Conservation (phyloP, 2,113 vertebrate genomes). For the Rhagologus leucostigma region DNA sequence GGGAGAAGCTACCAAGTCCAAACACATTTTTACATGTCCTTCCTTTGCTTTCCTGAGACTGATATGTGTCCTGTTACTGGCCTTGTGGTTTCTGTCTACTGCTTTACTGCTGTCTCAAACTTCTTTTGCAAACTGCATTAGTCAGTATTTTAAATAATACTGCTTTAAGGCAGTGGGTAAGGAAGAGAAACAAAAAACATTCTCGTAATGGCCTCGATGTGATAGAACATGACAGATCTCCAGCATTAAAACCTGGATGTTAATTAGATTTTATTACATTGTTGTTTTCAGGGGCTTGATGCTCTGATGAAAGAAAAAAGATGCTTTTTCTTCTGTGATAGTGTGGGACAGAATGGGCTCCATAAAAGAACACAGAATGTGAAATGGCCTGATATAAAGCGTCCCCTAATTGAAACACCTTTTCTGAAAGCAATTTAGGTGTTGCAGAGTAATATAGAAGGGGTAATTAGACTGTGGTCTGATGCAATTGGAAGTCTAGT, state of each 20-base stretch:
- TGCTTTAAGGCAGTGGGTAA: neutral
- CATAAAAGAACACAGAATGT: neutral
- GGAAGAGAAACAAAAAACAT: neutral
- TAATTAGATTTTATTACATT: constrained; percentile 34
- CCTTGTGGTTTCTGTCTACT: neutral
- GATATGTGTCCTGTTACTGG: too few species aligned
- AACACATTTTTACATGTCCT: neutral
- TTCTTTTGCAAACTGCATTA: neutral
- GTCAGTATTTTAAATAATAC: neutral
- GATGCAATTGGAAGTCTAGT: neutral
- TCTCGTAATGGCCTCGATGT: neutral
- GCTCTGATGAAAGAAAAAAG: neutral
- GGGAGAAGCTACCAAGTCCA: neutral
- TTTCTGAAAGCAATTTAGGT: constrained; percentile 39
- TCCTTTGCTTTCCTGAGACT: neutral
- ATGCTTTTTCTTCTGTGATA: neutral
- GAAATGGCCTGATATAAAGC: constrained; percentile 16
- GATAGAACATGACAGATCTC: neutral
- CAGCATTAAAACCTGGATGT: neutral
- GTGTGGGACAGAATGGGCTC: neutral
- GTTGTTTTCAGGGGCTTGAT: constrained; percentile 6
- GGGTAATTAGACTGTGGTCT: constrained; percentile 31
- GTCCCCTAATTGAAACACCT: constrained; percentile 42
- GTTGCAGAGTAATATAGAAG: constrained; percentile 16
- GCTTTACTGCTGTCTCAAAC: neutral